These are phyloP conservation scores for Gymnarchus niloticus DNA, from an alignment of 2,113 vertebrate species.

Conservation along the genomic window DNA sequence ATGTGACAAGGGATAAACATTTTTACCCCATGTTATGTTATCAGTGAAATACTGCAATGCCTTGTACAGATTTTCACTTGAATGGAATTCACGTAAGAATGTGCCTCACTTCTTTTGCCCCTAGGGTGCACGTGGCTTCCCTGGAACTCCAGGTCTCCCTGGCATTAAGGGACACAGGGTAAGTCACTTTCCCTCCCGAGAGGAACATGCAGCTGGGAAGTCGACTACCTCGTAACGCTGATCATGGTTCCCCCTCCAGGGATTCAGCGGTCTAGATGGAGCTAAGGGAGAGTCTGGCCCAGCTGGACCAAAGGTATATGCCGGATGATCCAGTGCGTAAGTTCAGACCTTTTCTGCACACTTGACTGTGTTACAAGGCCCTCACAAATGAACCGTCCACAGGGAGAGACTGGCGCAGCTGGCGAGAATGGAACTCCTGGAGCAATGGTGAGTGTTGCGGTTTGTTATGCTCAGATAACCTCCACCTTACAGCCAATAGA, in stretches of 20 bases:
- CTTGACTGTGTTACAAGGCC: background rate
- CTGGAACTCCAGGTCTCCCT: slow-evolving; percentile 92
- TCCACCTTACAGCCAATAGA: background rate
- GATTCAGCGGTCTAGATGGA: slow-evolving; percentile 95
- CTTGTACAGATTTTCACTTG: too few species aligned
- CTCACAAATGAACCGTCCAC: slow-evolving; percentile 16
- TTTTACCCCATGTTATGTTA: too few species aligned
- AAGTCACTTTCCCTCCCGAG: slow-evolving; percentile 52
- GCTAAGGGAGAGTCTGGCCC: slow-evolving; percentile 90
- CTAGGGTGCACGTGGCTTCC: slow-evolving; percentile 93
- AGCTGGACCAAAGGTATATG: slow-evolving; percentile 89
- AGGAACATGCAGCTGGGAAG: background rate
- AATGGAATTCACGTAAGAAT: too few species aligned
- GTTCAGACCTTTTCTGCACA: background rate
- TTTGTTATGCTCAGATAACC: background rate
- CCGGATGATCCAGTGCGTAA: background rate
- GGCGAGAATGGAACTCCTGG: slow-evolving; percentile 95
- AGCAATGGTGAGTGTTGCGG: slow-evolving; percentile 72
- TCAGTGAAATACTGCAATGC: too few species aligned
- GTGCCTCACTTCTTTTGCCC: background rate
- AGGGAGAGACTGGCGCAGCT: slow-evolving; percentile 85
- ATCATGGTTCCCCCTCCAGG: slow-evolving; percentile 55
- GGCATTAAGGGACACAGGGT: slow-evolving; percentile 99
- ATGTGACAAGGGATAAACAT: too few species aligned
- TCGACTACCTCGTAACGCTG: background rate